Percentiles rank a stretch among this genome's conserved stretches.
These are phyloP conservation scores for Eulemur rufifrons DNA, from an alignment of 2,113 vertebrate genomes.

Conservation along the genomic window DNA sequence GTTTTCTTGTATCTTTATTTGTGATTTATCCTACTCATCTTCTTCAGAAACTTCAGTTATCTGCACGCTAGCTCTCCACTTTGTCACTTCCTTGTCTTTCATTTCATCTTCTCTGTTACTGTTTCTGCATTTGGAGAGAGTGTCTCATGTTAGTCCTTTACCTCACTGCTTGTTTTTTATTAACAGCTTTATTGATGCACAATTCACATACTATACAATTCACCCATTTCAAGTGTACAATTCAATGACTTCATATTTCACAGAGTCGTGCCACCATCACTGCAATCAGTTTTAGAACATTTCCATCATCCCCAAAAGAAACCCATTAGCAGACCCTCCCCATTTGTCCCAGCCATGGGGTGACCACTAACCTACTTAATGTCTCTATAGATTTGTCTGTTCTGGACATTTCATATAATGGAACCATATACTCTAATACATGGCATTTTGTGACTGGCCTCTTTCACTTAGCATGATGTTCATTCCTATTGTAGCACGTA, in stretches of 20 bases:
- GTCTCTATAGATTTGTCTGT: not conserved
- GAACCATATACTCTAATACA: not conserved
- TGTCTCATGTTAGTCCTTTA: not conserved
- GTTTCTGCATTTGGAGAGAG: not conserved
- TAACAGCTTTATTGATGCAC: not conserved
- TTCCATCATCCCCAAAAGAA: not conserved
- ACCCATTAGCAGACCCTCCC: not conserved
- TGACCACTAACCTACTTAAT: not conserved
- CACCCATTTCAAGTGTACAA: not conserved
- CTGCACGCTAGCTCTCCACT: not conserved
- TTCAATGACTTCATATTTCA: not conserved
- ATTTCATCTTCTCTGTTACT: not conserved
- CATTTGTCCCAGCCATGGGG: not conserved
- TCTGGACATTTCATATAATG: not conserved
- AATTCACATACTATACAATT: not conserved
- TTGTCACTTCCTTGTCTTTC: not conserved
- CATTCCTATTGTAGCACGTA: not conserved
- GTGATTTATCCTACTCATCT: not conserved
- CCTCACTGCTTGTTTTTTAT: not conserved
- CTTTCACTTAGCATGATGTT: not conserved
- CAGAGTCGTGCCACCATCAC: not conserved
- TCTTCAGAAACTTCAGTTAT: not conserved
- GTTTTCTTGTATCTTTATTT: not conserved
- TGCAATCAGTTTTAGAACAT: not conserved
- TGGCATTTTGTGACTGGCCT: not conserved